Base-by-base conservation (phyloP, 2,888 invertebrate species). In the Rotaria magnacalcarata region DNA sequence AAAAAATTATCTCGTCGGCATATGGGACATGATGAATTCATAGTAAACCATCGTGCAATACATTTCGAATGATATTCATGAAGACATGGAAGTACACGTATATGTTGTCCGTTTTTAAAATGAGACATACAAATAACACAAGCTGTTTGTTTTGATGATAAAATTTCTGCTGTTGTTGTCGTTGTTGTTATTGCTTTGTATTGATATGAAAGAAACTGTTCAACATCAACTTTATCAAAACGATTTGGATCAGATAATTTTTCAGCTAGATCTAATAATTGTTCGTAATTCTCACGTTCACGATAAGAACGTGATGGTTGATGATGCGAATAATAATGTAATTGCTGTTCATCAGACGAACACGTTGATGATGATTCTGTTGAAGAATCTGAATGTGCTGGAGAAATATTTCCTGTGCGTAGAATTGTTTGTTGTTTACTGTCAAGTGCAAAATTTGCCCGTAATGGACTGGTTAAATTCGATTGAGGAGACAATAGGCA, bases 21-120 rank as follows among this genome's bases (percentile, higher is more conserved):
- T 21, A 80, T 43, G 7, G 75, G 75, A 80, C 75, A 80, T 80
- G 75, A 43, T 24, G 41, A 43, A 80, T 80, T 80, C 75, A 80
- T 80, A 14, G 41, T 47, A 43, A 80, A 80, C 75, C 75, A 80
- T 80, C 47, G 43, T 43, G 41, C 21, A 80, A 80, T 80, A 41
- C 75, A 80, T 80, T 80, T 80, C 16, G 75, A 80, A 47, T 80
- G 75, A 80, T 80, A 80, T 47, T 80, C 75, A 80, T 80, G 75
- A n/a, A n/a, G 43, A 80, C 75, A 80, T 80, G 75, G 75, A 21
- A 80, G 47, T 47, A 43, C 24, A 24, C 75, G 75, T 43, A 80
- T 80, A 47, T 43, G 47, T 47, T 80, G 75, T 43, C 43, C 21
- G 27, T 80, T 47, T 80, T 47, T 43, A 80, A 80, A 80, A 24